Conservation (phyloP, 2,797 vertebrate species). For the Cossypha polioptera region DNA sequence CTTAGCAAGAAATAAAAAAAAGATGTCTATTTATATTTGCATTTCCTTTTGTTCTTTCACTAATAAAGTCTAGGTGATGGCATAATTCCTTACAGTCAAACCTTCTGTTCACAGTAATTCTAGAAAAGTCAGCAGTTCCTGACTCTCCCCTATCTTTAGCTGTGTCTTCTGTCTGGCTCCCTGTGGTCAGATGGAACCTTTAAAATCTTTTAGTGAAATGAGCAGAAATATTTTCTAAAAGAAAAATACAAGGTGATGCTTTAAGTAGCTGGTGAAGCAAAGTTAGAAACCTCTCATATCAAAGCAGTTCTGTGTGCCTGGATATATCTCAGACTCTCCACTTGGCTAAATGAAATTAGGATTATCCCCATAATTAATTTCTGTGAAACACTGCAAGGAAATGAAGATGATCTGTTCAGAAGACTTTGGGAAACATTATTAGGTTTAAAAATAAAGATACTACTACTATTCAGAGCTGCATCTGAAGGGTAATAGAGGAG, state of each 20-base stretch:
- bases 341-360: not conserved
- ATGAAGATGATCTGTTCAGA: not conserved
- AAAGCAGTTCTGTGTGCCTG: not conserved
- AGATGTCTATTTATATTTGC: not conserved
- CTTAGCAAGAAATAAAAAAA: not conserved
- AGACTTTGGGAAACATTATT: not conserved
- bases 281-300: not conserved
- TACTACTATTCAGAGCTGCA: not conserved
- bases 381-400: not conserved
- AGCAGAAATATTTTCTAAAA: not conserved
- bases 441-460: not conserved
- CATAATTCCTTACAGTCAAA: not conserved
- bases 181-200: not conserved
- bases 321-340: not conserved
- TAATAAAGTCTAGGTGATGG: not conserved
- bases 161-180: not conserved
- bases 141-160: not conserved
- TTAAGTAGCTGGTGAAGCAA: not conserved
- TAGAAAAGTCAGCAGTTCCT: not conserved
- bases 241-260: not conserved
- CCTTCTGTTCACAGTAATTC: not conserved
- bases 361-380: not conserved
- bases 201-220: not conserved
- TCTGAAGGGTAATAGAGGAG: not conserved
- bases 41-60: not conserved